Evolutionary conservation across 64 coral and sea anemone species (phyloP).

Genomic region (Stichodactyla helianthus): DNA sequence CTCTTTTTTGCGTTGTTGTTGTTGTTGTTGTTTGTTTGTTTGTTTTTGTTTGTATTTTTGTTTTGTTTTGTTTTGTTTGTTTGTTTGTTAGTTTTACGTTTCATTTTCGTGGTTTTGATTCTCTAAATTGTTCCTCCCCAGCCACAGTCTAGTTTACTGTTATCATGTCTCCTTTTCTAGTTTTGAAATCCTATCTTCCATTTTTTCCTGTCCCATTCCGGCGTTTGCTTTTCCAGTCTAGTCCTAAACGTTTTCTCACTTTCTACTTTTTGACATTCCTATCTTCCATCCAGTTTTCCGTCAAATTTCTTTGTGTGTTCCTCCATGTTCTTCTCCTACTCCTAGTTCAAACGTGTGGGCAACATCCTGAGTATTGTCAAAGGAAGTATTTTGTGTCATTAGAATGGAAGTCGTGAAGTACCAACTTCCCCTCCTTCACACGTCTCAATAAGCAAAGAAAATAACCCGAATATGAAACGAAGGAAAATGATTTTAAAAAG

Average conservation of each 20-base stretch:
- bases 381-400: slow-evolving; percentile 2
- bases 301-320: not conserved
- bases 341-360: not conserved
- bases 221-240: not conserved
- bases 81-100: too few species aligned
- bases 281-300: not conserved
- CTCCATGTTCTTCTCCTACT: not conserved
- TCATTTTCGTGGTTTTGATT: too few species aligned
- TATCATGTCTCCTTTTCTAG: not conserved
- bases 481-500: too few species aligned
- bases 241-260: not conserved
- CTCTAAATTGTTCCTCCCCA: not conserved
- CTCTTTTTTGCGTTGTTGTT: too few species aligned
- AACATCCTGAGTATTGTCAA: not conserved
- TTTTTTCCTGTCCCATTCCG: not conserved
- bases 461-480: too few species aligned
- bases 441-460: not conserved
- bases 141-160: not conserved
- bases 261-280: not conserved
- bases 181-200: not conserved
- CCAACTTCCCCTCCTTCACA: slow-evolving; percentile 12
- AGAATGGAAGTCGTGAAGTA: not conserved
- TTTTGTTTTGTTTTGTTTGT: too few species aligned
- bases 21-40: too few species aligned
- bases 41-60: too few species aligned